A percentile compares a stretch with the other conserved stretches of the same genome.
Evolutionary conservation across 2,888 invertebrate genomes (phyloP).

Genomic region (Hyppa rectilinea): DNA sequence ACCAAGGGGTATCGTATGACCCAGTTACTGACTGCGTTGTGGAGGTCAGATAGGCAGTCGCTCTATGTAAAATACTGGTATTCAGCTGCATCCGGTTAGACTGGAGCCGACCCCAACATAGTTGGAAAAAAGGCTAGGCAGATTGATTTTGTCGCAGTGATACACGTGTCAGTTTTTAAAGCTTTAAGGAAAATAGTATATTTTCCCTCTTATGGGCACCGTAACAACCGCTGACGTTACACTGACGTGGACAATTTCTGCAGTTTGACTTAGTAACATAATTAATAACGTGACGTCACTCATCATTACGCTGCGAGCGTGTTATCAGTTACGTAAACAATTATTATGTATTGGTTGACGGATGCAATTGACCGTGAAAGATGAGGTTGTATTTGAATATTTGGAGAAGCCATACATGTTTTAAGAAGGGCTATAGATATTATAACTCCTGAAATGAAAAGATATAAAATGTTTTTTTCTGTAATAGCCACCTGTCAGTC

Average conservation of each 20-base stretch:
- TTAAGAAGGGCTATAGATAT: no score
- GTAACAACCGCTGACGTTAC: conserved; percentile 16
- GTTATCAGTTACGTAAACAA: conserved; percentile 30
- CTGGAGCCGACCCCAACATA: no score
- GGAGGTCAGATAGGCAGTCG: no score
- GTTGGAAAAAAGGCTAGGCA: no score
- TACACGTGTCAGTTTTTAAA: conserved; percentile 11
- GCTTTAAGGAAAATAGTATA: conserved; percentile 15
- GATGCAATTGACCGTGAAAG: conserved; percentile 16
- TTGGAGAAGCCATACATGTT: background rate
- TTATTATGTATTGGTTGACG: background rate
- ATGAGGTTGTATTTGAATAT: background rate
- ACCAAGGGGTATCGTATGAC: no score
- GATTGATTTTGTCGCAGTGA: no score
- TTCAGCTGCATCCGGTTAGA: no score
- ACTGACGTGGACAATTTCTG: conserved; percentile 18
- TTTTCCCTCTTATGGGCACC: conserved; percentile 21
- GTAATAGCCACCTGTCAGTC: no score
- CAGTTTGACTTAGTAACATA: conserved; percentile 21
- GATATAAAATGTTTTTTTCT: no score
- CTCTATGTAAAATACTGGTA: no score
- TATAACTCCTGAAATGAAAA: no score
- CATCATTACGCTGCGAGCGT: background rate
- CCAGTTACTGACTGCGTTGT: no score
- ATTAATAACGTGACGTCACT: conserved; percentile 26